These are phyloP conservation scores for Bos indicus DNA, from an alignment of 2,113 vertebrate genomes.

Conservation along the genomic window DNA sequence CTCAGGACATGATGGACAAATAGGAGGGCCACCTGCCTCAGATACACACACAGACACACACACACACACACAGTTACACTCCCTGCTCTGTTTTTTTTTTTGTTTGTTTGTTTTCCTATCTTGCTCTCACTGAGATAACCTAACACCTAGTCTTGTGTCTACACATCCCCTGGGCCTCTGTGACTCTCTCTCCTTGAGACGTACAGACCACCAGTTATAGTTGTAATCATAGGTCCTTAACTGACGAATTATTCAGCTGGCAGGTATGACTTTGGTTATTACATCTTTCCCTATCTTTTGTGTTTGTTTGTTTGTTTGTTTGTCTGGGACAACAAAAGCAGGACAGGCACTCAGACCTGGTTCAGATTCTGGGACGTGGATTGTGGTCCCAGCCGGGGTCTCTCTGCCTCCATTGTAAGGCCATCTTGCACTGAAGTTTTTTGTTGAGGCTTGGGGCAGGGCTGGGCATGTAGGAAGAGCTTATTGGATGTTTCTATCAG, in stretches of 20 bases:
- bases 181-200: neutral
- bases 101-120: neutral
- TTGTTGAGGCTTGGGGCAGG: neutral
- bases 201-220: accelerated
- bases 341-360: neutral
- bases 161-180: neutral
- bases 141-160: neutral
- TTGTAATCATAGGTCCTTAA: neutral
- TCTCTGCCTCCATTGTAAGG: neutral
- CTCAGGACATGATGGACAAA: neutral
- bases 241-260: neutral
- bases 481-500: neutral
- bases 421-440: neutral
- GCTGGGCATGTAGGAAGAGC: neutral
- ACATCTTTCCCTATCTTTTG: neutral
- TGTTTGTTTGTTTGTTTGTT: neutral
- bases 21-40: too few relatives aligned
- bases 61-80: neutral
- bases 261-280: neutral
- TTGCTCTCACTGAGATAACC: neutral
- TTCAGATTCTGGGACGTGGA: neutral
- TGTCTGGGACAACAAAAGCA: neutral
- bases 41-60: neutral
- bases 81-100: neutral
- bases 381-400: neutral